Base-by-base conservation (phyloP, 2,888 invertebrate species). In the Melinaea menophilus region DNA sequence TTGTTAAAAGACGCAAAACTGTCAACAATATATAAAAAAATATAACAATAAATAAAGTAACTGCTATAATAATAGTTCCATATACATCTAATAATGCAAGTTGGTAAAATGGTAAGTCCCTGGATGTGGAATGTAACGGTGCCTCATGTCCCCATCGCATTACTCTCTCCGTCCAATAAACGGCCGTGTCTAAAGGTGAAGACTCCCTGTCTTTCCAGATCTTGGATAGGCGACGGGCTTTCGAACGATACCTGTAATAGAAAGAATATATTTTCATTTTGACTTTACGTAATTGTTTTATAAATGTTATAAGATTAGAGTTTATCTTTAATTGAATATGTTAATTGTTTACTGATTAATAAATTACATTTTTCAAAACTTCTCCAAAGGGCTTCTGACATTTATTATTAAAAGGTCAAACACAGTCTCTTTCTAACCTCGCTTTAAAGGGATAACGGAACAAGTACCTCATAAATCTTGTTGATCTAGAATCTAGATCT, bases 131-230 rank as follows among this genome's bases (percentile, higher is more conserved):
- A 69, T 86, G 79, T 0, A 89, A 75, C 0, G 79, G 81, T 13
- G 85, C 81, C 2, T 71, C 68, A 58, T 77, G 70, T 0, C 90
- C 88, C 88, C 90, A 90, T 31, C 89, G 77, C 46, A 92, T 78
- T 34, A 92, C 87, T 64, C 93, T 82, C 67, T 93, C 93, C 41
- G 91, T 86, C 88, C 92, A 92, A 84, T 92, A 93, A 0, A 93
- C 81, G 0, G 93, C 92, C 0, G 90, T 92, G 61, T 92, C 90
- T 35, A 93, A 67, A 0, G 93, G 92, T 5, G 88, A 77, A 12
- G 82, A 80, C 61, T 86, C 85, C 2, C 93, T 84, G 74, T 92
- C 90, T 31, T 82, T 84, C 85, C 92, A 93, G 41, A 92, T 86
- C 66, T 83, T 80, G 0, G 93, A 92, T 2, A 90, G 77, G 3